Percentiles rank a stretch among this genome's conserved stretches.
Evolutionary conservation across 2,888 invertebrate species (phyloP).

Genomic region (Cheilosia pagana): DNA sequence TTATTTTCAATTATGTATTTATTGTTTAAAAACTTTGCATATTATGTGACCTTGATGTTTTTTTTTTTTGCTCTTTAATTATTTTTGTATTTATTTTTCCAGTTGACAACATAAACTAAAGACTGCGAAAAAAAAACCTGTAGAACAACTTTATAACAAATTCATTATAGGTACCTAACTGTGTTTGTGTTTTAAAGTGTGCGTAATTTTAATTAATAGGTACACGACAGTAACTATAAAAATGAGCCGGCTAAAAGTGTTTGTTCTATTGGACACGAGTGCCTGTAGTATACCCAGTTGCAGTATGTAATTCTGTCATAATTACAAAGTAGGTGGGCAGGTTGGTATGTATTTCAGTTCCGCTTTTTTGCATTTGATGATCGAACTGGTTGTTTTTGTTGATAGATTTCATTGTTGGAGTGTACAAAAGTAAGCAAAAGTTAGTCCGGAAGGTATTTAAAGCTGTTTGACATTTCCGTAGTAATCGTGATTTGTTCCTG

Average conservation of each 20-base stretch:
- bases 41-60: constrained; percentile 28
- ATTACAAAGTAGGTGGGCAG: neutral
- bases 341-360: neutral
- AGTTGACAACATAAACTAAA: constrained; percentile 46
- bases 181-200: neutral
- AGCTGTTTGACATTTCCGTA: too few species aligned
- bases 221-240: neutral
- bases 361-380: neutral
- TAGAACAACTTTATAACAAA: constrained; percentile 21
- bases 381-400: too few species aligned
- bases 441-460: too few species aligned
- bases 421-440: too few species aligned
- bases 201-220: neutral
- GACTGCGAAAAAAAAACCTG: constrained; percentile 33
- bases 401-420: too few species aligned
- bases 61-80: too few species aligned
- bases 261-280: neutral
- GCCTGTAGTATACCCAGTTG: neutral
- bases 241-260: neutral
- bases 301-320: neutral
- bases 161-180: constrained; percentile 2
- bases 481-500: too few species aligned
- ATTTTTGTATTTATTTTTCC: neutral
- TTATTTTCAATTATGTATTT: constrained; percentile 6
- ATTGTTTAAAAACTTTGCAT: neutral